A percentile compares a stretch with the other conserved stretches of the same genome.
These are phyloP conservation scores for Leptoclinus maculatus DNA, from an alignment of 2,797 vertebrate species.

Conservation along the genomic window DNA sequence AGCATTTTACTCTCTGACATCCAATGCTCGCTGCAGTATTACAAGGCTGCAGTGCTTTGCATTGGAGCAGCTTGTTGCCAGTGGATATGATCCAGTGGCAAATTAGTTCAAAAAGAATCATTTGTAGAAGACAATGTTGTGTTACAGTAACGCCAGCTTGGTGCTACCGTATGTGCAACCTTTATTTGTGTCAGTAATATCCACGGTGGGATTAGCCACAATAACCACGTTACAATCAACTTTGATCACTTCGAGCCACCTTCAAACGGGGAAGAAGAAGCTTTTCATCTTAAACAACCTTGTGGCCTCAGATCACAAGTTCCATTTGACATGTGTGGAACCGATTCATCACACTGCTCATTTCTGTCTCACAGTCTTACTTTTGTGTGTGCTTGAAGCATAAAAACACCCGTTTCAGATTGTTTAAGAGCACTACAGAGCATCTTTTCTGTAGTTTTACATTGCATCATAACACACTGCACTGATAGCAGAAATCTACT, in stretches of 20 bases:
- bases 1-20: conserved; percentile 15
- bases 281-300: conserved; percentile 18
- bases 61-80: background rate
- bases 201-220: background rate
- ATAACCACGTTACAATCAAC: conserved; percentile 37
- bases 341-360: conserved; percentile 23
- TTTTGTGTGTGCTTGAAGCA: background rate
- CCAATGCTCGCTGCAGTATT: background rate
- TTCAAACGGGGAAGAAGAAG: conserved; percentile 22
- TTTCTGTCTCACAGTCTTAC: conserved; percentile 6
- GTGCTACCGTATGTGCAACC: background rate
- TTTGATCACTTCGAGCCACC: conserved; percentile 32
- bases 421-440: background rate
- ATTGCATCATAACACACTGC: background rate
- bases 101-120: background rate
- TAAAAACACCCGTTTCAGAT: background rate
- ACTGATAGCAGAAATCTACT: background rate
- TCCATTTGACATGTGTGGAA: background rate
- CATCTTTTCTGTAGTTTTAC: background rate
- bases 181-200: background rate
- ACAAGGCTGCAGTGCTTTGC: background rate
- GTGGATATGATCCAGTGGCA: background rate
- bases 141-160: background rate
- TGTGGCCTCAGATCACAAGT: conserved; percentile 20
- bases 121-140: background rate